Conservation (phyloP, 2,888 invertebrate species). For the Apotomis turbidana region DNA sequence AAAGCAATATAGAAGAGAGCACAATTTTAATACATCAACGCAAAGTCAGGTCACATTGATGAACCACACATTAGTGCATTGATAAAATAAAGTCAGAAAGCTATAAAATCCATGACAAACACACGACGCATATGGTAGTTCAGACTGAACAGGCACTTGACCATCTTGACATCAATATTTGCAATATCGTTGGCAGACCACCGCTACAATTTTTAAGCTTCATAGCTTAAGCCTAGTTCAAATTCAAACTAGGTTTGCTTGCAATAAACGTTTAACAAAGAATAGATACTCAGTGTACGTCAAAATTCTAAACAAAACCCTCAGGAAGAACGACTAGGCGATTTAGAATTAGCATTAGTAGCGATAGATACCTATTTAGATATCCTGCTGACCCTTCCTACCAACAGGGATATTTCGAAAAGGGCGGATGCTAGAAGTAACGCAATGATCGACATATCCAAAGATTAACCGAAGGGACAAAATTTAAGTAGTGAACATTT, state of each 20-base stretch:
- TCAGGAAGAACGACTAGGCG: too few relatives aligned
- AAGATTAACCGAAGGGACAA: not conserved
- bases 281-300: too few relatives aligned
- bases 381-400: not conserved
- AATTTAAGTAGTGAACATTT: not conserved
- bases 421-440: not conserved
- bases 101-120: too few relatives aligned
- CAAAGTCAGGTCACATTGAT: too few relatives aligned
- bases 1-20: too few relatives aligned
- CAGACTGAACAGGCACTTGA: not conserved
- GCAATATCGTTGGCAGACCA: not conserved
- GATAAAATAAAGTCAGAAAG: not conserved
- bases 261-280: not conserved
- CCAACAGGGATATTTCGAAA: not conserved
- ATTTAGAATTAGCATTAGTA: too few relatives aligned
- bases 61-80: too few relatives aligned
- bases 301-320: too few relatives aligned
- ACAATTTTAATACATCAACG: too few relatives aligned
- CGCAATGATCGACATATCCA: not conserved
- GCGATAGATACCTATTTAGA: not conserved
- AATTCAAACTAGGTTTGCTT: conserved; percentile 4
- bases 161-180: conserved; percentile 10
- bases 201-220: not conserved
- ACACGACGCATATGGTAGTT: not conserved
- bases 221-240: too few relatives aligned